phyloP scores from a whole-genome alignment of 2,113 vertebrate species.

The Oostethus manadensis region DNA sequence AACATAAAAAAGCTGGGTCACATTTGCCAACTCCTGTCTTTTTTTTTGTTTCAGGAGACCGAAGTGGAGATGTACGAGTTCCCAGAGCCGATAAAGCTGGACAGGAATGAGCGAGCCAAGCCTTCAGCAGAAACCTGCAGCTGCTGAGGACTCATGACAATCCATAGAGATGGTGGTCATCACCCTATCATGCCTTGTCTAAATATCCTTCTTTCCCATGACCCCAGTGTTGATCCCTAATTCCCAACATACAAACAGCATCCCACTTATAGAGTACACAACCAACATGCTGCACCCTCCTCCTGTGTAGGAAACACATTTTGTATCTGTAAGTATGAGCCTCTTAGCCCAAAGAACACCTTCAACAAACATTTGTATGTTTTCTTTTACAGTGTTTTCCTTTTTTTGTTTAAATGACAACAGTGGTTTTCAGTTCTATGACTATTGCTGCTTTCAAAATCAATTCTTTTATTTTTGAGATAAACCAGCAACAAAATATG shows the following conservation, averaged over 20 bases:
- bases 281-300: constrained; percentile 51
- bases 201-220: constrained; percentile 59
- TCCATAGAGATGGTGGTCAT: constrained; percentile 47
- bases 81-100: constrained; percentile 93
- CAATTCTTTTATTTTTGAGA: constrained; percentile 49
- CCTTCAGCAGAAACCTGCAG: constrained; percentile 85
- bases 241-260: constrained; percentile 51
- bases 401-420: constrained; percentile 16
- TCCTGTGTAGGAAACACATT: constrained; percentile 49
- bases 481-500: constrained; percentile 38
- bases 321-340: constrained; percentile 44
- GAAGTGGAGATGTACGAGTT: constrained; percentile 97
- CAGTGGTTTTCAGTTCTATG: constrained; percentile 39
- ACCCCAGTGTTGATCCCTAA: constrained; percentile 66
- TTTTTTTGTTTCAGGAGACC: constrained; percentile 74
- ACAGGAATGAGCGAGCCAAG: constrained; percentile 88
- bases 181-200: constrained; percentile 67
- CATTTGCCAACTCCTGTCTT: not conserved
- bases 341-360: constrained; percentile 61
- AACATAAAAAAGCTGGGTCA: not conserved
- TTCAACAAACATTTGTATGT: constrained; percentile 39
- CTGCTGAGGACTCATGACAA: constrained; percentile 81
- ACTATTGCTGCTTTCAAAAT: constrained; percentile 32
- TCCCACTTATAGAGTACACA: constrained; percentile 49
- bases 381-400: constrained; percentile 41